These are phyloP conservation scores for Cotesia glomerata DNA, from an alignment of 1,140 invertebrate species.

Conservation along the genomic window DNA sequence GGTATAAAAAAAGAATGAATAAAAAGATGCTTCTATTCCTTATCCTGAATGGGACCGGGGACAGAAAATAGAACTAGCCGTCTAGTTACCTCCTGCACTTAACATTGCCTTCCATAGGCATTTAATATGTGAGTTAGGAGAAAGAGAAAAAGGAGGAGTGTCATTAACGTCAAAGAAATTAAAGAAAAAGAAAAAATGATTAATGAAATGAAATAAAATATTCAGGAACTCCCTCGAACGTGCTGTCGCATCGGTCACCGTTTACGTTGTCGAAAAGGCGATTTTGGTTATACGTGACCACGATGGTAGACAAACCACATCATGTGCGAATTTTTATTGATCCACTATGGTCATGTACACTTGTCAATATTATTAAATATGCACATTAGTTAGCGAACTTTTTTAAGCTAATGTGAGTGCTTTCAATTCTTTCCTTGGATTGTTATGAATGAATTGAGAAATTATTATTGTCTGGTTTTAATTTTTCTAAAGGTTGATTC, in stretches of 20 bases:
- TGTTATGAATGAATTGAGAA: background rate
- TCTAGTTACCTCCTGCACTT: too few species aligned
- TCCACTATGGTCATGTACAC: background rate
- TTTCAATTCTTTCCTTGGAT: background rate
- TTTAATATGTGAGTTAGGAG: too few species aligned
- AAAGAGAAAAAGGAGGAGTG: too few species aligned
- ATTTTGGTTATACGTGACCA: background rate
- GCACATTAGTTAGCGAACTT: background rate
- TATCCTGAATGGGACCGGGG: too few species aligned
- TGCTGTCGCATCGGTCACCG: constrained; percentile 19
- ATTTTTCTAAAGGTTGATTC: too few species aligned
- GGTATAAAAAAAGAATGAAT: background rate
- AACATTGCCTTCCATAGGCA: too few species aligned
- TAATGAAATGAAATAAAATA: background rate
- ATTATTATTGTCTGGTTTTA: background rate
- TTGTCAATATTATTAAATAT: constrained; percentile 2
- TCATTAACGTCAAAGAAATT: background rate
- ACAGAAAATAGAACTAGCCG: too few species aligned
- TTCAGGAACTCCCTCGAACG: background rate
- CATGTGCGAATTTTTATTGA: constrained; percentile 10
- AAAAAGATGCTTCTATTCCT: background rate
- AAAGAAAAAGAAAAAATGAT: background rate
- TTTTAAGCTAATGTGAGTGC: background rate
- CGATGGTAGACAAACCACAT: background rate
- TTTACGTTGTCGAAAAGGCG: background rate